phyloP scores from a whole-genome alignment of 2,113 vertebrate species.

The Lanius ludovicianus region DNA sequence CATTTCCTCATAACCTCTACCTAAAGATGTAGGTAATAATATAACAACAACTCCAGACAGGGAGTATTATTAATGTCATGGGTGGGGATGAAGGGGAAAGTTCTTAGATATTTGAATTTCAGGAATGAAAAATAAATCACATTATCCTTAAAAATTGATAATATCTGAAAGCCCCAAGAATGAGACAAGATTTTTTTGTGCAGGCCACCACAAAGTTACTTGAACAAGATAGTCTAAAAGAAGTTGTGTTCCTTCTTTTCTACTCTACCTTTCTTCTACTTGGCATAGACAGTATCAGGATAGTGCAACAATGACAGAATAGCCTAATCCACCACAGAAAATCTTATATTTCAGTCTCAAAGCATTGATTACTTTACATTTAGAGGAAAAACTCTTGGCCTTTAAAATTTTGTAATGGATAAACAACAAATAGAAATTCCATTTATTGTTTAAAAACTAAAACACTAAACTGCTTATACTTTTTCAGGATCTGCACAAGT shows the following conservation, averaged over 20 bases:
- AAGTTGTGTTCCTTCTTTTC: not conserved
- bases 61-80: not conserved
- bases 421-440: not conserved
- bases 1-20: not conserved
- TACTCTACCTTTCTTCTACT: not conserved
- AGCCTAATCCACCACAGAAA: not conserved
- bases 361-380: not conserved
- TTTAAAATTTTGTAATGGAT: not conserved
- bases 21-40: not conserved
- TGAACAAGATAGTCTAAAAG: not conserved
- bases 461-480: not conserved
- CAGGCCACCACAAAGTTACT: not conserved
- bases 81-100: not conserved
- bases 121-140: not conserved
- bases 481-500: not conserved
- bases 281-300: not conserved
- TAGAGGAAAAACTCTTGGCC: not conserved
- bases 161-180: not conserved
- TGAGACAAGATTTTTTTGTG: not conserved
- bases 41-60: not conserved
- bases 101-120: not conserved
- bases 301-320: not conserved
- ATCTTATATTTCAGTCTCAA: not conserved
- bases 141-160: not conserved
- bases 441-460: not conserved